Base-by-base conservation (phyloP, 2,888 invertebrate species). In the Diarsia dahlii region DNA sequence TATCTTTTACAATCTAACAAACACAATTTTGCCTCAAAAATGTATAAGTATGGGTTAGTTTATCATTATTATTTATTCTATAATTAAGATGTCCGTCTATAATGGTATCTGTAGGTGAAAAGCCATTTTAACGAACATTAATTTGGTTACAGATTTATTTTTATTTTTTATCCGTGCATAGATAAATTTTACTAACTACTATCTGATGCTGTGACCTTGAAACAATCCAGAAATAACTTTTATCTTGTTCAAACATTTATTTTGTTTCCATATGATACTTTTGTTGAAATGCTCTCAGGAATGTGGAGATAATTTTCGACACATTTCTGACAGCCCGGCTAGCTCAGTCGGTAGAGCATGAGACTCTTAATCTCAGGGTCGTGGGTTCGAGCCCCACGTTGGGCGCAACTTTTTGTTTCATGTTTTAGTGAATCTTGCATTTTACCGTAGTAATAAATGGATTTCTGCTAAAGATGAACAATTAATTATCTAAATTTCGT, bases 281-380 rank as follows among this genome's bases (percentile, higher is more conserved):
- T n/a, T n/a, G n/a, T n/a, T n/a, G n/a, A n/a, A n/a, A n/a, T n/a
- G n/a, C n/a, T n/a, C n/a, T n/a, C n/a, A n/a, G 0, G 13, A 65
- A 45, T 50, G 1, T 70, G n/a, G 0, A 64, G 13, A 12, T 15
- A 0, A 58, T 10, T 67, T 84, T 67, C 1, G 0, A 0, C 0
- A 0, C 0, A 0, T 0, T 0, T 0, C 0, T 0, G 0, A 69
- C 48, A 86, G 96, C 96, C 96, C 95, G 96, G 96, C 96, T 96
- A 96, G 96, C 96, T 96, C 96, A 96, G 96, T 96, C 96, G 95
- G 96, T 96, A 96, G 96, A 96, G 96, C 96, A 96, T 96, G 97
- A 97, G 97, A 97, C 97, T 97, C 97, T 97, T 97, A 97, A 97
- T 97, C 97, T 97, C 97, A 97, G 97, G 97, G 97, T 97, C 97